Evolutionary conservation across 2,888 invertebrate species (phyloP), one percentile per base, ranked within the genome.

Genomic region (Scelioninae gen. 1): DNA sequence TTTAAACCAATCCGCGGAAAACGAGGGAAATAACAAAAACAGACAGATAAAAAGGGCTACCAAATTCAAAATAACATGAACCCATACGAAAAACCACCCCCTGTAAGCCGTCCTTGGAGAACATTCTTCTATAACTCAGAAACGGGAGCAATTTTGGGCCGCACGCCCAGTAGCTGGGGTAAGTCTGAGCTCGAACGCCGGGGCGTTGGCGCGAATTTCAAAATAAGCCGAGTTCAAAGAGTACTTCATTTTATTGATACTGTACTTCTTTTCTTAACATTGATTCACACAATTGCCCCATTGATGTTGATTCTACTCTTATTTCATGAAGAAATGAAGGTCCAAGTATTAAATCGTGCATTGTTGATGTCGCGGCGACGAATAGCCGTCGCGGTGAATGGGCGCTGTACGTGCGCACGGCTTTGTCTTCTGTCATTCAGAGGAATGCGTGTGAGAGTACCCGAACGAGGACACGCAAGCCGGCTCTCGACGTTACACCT

Each of bases 151-250:
- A 93, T 95, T 86, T 92, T 95, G 86, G 95, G 95, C 71, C 93
- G 95, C 86, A 94, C 94, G 56, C 93, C 93, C 56, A 90, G 93
- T 85, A 94, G 94, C 89, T 95, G 95, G 95, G 93, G 95, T 95
- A 93, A 93, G 94, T 85, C 11, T 51, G 45, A 23, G 10, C 32
- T 13, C 15, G 6, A 43, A 43, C 23, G 23, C 53, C 32, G 69
- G 63, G 60, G 71, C 58, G 58, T 60, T 53, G 63, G 71, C 76
- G 60, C 62, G 55, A 60, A 47, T 66, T 66, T 60, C 49, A 49
- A 63, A 81, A n/a, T n/a, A n/a, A n/a, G n/a, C n/a, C n/a, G n/a
- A n/a, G n/a, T n/a, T n/a, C n/a, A n/a, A n/a, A n/a, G n/a, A n/a
- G n/a, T n/a, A n/a, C n/a, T n/a, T n/a, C n/a, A n/a, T n/a, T n/a